Base-by-base conservation (phyloP, 2,888 invertebrate genomes). In the Drosophila pseudotalamancana region DNA sequence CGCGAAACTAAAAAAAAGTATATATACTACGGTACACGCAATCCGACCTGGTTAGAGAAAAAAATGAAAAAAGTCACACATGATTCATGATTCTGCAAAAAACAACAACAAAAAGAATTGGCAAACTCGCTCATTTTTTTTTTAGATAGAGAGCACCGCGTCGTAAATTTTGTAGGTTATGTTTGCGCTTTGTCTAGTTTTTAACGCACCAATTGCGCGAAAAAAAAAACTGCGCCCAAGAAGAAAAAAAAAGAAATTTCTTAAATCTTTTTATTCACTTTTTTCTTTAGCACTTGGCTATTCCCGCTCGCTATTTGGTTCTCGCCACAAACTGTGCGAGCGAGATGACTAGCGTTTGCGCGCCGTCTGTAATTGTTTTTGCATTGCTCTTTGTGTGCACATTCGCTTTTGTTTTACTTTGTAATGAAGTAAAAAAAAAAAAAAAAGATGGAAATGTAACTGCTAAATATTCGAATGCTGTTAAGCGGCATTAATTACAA, bases 401-500 rank as follows among this genome's bases (percentile, higher is more conserved):
- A 71, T 82, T 81, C 83, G 79, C 71, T 83, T 72, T 87, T 81
- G 87, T 86, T 86, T 83, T 66, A 77, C 55, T 63, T 55, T 48
- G 53, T 40, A 18, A 14, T 23, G 16, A 8, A 53, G 9, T 14
- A 45, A n/a, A 29, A 14, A 43, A 27, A 32, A 21, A 14, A 6
- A 25, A 21, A 34, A 6, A 25, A 21, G 31, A 21, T 14, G 8
- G 16, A 19, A 48, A 11, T 34, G 6, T 12, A 32, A 39, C 11
- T 18, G 27, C 19, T n/a, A 56, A 18, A 35, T 39, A 8, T 23
- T 3, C n/a, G 8, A 12, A 18, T 11, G 8, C 11, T 0, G 1
- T 31, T 31, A 9, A 37, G 29, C 19, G 6, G 21, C 45, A 32
- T 23, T 21, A 45, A 35, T 25, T 5, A 37, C 6, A 12, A 12